These are phyloP conservation scores for Hanleya hanleyi DNA, from an alignment of 2,888 invertebrate genomes.

Conservation along the genomic window DNA sequence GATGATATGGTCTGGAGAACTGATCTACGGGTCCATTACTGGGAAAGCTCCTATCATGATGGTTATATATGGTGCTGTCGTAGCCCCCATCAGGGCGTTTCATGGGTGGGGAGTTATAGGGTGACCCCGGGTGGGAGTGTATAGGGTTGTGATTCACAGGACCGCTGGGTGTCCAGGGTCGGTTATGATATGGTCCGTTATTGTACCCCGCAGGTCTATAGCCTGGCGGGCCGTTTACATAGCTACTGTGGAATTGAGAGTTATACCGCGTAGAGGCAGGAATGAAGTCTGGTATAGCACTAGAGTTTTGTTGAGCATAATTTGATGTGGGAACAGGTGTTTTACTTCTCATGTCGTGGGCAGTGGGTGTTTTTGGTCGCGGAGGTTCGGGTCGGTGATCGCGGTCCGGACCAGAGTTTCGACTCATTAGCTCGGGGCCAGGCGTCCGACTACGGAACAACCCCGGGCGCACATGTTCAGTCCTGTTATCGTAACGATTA, in stretches of 20 bases:
- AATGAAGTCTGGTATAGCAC: constrained; percentile 50
- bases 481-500: background rate
- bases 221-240: constrained; percentile 31
- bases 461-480: constrained; percentile 51
- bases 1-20: constrained; percentile 2
- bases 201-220: background rate
- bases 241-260: constrained; percentile 35
- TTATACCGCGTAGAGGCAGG: constrained; percentile 46
- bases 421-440: constrained; percentile 71
- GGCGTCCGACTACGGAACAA: constrained; percentile 71
- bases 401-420: constrained; percentile 55
- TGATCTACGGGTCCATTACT: constrained; percentile 4
- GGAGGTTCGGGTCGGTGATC: constrained; percentile 57
- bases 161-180: background rate
- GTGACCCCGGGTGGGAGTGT: constrained; percentile 5
- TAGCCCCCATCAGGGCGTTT: background rate
- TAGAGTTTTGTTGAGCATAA: constrained; percentile 18
- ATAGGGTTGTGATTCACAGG: background rate
- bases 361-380: constrained; percentile 67
- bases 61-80: constrained; percentile 9
- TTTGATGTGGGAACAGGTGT: constrained; percentile 59
- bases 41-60: background rate
- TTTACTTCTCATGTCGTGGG: constrained; percentile 70
- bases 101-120: constrained; percentile 5
- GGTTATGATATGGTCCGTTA: background rate